Evolutionary conservation across 2,888 invertebrate genomes (phyloP), one percentile per base, ranked within the genome.

Genomic region (Drosophila formosana): DNA sequence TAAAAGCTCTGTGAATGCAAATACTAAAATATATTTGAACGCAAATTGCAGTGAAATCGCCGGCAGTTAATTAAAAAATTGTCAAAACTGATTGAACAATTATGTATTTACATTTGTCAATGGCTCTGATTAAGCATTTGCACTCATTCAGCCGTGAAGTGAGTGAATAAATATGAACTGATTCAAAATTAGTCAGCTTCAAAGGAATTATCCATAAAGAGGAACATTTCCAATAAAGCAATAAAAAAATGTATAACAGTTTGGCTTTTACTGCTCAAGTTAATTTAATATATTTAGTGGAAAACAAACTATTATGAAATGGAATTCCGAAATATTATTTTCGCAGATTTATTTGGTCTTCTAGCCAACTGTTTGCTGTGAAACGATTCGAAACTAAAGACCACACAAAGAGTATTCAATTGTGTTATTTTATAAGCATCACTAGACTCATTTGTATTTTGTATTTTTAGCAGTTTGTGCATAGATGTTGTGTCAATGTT

Each of bases 401-500:
- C 25, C 2, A 4, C n/a, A 8, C 26, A 50, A 26, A 62, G 53
- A 11, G 62, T 55, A 62, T 62, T 8, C 46, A 28, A 62, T 62
- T 18, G 6, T 13, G 3, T 11, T 46, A 11, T 39, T 25, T 26
- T 18, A 37, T 53, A 26, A 53, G 30, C 46, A 30, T n/a, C 3
- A 58, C 11, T 2, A 39, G 25, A 2, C 18, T 28, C 18, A 39
- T 55, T 46, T 62, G 13, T 34, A 34, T 55, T 34, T 39, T 28
- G 25, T 45, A 56, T 62, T 55, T 47, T 37, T 30, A 11, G 13
- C 11, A 46, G 3, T 39, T 58, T 41, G 9, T 13, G 8, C 23
- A 55, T 58, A 50, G 46, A 39, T 55, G 55, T 4, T 55, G 51
- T 60, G 65, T 53, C 56, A 41, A 80, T 78, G 55, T 73, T 84